A percentile compares a stretch with the other conserved stretches of the same genome.
phyloP scores from a whole-genome alignment of 2,113 vertebrate genomes.

The Cricetomys ansorgei region DNA sequence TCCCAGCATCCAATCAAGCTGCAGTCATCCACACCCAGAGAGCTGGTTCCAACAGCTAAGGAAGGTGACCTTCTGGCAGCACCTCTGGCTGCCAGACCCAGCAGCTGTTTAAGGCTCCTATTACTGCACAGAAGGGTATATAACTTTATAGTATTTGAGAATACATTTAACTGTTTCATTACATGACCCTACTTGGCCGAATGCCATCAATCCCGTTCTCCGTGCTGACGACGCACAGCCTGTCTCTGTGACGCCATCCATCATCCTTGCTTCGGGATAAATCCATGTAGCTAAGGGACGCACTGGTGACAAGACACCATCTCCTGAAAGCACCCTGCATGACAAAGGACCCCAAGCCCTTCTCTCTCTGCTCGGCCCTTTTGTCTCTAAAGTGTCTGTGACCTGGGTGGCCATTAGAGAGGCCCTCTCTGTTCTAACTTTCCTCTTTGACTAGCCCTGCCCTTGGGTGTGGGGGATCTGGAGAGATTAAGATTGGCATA shows the following conservation, averaged over 20 bases:
- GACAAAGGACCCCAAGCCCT: background rate
- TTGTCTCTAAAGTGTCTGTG: background rate
- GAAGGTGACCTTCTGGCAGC: too few species aligned
- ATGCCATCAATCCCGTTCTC: fast-evolving
- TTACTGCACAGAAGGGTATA: too few species aligned
- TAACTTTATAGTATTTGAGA: too few species aligned
- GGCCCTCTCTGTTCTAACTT: background rate
- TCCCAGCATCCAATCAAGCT: too few species aligned
- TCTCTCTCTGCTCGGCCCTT: background rate
- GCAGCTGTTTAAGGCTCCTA: too few species aligned
- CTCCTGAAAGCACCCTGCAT: background rate
- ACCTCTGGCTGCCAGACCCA: too few species aligned
- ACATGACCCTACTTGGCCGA: too few species aligned
- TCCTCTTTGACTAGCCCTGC: background rate
- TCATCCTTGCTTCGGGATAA: background rate
- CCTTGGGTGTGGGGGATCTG: background rate
- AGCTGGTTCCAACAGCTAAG: too few species aligned
- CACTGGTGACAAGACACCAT: too few species aligned
- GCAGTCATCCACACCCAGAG: too few species aligned
- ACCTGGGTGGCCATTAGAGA: background rate
- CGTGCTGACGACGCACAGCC: fast-evolving
- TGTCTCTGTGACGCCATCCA: fast-evolving
- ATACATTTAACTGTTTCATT: too few species aligned
- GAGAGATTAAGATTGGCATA: background rate
- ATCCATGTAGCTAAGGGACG: background rate